Percentiles rank a stretch among this genome's conserved stretches.
These are phyloP conservation scores for Todiramphus saurophagus DNA, from an alignment of 2,113 vertebrate genomes.

Conservation along the genomic window DNA sequence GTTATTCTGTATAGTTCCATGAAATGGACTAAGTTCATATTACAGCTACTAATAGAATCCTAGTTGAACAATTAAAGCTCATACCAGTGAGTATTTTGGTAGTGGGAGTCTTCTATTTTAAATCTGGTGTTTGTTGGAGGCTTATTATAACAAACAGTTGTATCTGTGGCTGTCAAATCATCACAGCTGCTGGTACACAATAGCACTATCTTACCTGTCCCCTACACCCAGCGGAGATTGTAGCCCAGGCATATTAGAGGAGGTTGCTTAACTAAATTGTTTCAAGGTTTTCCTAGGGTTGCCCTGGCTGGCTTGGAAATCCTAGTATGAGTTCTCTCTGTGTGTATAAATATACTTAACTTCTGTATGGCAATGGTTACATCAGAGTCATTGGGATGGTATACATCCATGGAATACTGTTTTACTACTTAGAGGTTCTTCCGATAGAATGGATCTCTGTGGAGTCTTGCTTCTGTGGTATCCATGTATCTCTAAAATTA, in stretches of 20 bases:
- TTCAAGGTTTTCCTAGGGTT: not conserved
- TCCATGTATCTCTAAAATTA: not conserved
- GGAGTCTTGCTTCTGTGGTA: not conserved
- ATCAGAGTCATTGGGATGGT: not conserved
- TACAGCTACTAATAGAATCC: not conserved
- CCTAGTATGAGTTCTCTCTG: fast-evolving
- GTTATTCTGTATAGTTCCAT: not conserved
- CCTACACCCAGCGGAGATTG: not conserved
- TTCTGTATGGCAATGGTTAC: fast-evolving
- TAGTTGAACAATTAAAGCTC: not conserved
- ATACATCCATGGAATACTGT: fast-evolving
- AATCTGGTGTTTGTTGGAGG: not conserved
- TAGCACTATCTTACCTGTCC: not conserved
- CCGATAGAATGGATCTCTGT: not conserved
- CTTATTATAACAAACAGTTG: not conserved
- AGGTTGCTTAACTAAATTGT: not conserved
- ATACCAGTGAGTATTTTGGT: not conserved
- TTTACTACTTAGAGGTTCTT: not conserved
- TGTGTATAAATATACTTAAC: not conserved
- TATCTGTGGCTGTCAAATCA: not conserved
- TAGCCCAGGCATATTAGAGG: not conserved
- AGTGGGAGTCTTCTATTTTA: not conserved
- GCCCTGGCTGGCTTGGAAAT: not conserved
- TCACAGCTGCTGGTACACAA: not conserved
- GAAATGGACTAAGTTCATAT: not conserved